These are phyloP conservation scores for Cylindroiulus punctatus DNA, from an alignment of 2,888 invertebrate species.

Conservation along the genomic window DNA sequence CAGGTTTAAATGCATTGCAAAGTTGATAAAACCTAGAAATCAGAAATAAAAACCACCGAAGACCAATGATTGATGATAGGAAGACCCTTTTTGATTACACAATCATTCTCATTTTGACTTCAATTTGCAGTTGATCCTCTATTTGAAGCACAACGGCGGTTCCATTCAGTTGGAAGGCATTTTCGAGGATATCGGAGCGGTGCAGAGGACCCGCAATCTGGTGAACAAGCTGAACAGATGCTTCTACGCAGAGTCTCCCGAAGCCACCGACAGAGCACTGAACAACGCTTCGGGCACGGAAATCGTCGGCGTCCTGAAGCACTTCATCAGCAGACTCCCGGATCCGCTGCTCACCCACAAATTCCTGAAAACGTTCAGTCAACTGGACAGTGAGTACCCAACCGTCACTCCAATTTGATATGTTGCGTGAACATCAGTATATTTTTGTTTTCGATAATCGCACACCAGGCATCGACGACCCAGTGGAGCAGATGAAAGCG, in stretches of 20 bases:
- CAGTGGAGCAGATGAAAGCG: background rate
- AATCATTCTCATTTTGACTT: too few relatives aligned
- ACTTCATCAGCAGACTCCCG: conserved; percentile 4
- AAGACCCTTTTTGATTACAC: too few relatives aligned
- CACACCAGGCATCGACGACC: background rate
- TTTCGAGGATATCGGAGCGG: background rate
- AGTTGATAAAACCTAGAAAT: too few relatives aligned
- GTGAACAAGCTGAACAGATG: background rate
- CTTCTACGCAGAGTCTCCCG: background rate
- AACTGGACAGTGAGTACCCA: background rate
- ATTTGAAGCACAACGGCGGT: background rate
- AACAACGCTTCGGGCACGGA: background rate
- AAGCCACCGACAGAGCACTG: background rate
- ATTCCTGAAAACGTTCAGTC: background rate
- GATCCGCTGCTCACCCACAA: conserved; percentile 17
- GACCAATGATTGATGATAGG: too few relatives aligned
- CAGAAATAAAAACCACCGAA: too few relatives aligned
- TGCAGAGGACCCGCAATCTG: background rate
- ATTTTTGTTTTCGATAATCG: too few relatives aligned
- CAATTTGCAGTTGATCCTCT: background rate
- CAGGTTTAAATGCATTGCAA: too few relatives aligned
- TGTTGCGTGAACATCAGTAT: too few relatives aligned
- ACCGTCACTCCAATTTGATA: too few relatives aligned
- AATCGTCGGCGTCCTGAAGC: background rate
- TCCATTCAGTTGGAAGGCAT: background rate